Base-by-base conservation (phyloP, 2,888 invertebrate species). In the Microplitis manilae region DNA sequence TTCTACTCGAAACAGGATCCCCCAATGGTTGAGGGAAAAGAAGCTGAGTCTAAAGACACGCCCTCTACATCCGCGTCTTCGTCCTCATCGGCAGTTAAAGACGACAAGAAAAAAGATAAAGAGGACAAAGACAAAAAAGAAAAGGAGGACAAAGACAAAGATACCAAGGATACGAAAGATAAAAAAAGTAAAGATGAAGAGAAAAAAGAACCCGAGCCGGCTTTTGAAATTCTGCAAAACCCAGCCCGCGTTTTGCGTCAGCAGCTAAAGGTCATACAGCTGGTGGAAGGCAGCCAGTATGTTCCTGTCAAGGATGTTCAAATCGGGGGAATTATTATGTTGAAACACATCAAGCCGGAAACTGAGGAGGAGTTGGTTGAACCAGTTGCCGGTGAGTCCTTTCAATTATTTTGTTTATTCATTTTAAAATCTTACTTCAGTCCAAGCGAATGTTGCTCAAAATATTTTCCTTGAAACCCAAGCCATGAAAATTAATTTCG, bases 281-380 rank as follows among this genome's bases (percentile, higher is more conserved):
- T 97, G 81, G 94, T 94, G 61, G 98, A 98, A 40, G 95, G 94
- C 50, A 94, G 94, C 75, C 94, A 93, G 6, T 99, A 96, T 88
- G 92, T 92, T 40, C 95, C 98, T 0, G 91, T 99, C 80, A 99
- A 99, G 89, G 97, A 98, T 85, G 93, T 97, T 9, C 93, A 94
- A 30, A 97, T 97, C 86, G 99, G 99, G 38, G 99, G 99, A 17
- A 97, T 99, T 85, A 95, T 99, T 68, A 96, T 99, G 94, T 93
- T 99, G 85, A 94, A 95, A 84, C 97, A 98, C 88, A 92, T 93
- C 77, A 96, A 96, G 75, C 94, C 95, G 7, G 93, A 93, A 0
- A 93, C 93, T 81, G 94, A 95, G 75, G 97, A 98, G 88, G 94
- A 95, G 78, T 92, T 98, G 68, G 98, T 98, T 1, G 98, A 98